phyloP scores from a whole-genome alignment of 2,113 vertebrate genomes.

The Felis catus region F.catus_Fca126_mat1.0 CM031416.1:131971501-131972000 shows the following conservation, averaged over 20 bases:
- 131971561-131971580: conserved; percentile 43
- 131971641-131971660: conserved; percentile 33
- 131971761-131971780: neutral
- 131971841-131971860: neutral
- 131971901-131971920: neutral
- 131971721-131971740: neutral
- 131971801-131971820: neutral
- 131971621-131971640: conserved; percentile 32
- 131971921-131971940: neutral
- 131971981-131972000: neutral
- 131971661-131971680: conserved; percentile 66
- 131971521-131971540: conserved; percentile 65
- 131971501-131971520: conserved; percentile 14
- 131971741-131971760: neutral
- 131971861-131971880: conserved; percentile 8
- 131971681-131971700: conserved; percentile 56
- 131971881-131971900: neutral
- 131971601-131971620: neutral
- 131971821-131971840: neutral
- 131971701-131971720: neutral
- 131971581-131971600: conserved; percentile 56
- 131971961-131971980: neutral
- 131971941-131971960: neutral
- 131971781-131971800: neutral
- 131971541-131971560: conserved; percentile 22